A percentile compares a stretch with the other conserved stretches of the same genome.
Evolutionary conservation across 2,888 invertebrate genomes (phyloP).

Genomic region (Empis stercorea): DNA sequence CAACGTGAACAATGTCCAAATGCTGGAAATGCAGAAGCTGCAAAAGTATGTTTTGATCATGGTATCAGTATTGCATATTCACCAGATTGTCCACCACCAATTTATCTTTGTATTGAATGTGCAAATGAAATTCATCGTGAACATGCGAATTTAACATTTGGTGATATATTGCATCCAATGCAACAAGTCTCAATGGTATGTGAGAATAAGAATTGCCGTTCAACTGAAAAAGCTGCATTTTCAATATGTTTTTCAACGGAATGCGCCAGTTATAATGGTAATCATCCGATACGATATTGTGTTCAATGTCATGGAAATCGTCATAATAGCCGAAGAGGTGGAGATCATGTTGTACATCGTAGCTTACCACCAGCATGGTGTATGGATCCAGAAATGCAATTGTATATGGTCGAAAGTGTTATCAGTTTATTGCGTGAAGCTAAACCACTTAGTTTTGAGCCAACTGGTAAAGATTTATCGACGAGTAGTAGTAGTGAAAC

Average conservation of each 20-base stretch:
- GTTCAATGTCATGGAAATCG: slow-evolving; percentile 78
- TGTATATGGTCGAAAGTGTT: slow-evolving; percentile 87
- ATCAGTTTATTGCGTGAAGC: slow-evolving; percentile 88
- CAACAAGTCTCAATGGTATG: slow-evolving; percentile 90
- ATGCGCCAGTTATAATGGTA: slow-evolving; percentile 92
- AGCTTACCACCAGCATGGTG: slow-evolving; percentile 77
- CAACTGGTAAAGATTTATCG: slow-evolving; percentile 36
- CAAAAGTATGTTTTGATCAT: slow-evolving; percentile 90
- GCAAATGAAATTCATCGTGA: slow-evolving; percentile 83
- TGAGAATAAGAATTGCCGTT: slow-evolving; percentile 95
- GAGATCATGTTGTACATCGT: slow-evolving; percentile 82
- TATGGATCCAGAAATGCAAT: slow-evolving; percentile 82
- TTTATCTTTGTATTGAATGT: slow-evolving; percentile 93
- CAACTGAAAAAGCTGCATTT: slow-evolving; percentile 80
- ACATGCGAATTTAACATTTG: slow-evolving; percentile 72
- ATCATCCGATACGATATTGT: slow-evolving; percentile 90
- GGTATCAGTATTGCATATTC: slow-evolving; percentile 78
- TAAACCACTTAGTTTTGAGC: slow-evolving; percentile 60
- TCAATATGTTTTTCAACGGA: slow-evolving; percentile 95
- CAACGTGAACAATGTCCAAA: slow-evolving; percentile 87
- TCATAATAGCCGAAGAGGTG: slow-evolving; percentile 75
- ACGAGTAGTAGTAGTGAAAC: slow-evolving; percentile 25
- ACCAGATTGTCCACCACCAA: slow-evolving; percentile 79
- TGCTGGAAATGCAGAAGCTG: slow-evolving; percentile 72
- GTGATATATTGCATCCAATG: slow-evolving; percentile 83